These are phyloP conservation scores for Paedocypris micromegethes DNA, from an alignment of 2,797 vertebrate species.

Conservation along the genomic window DNA sequence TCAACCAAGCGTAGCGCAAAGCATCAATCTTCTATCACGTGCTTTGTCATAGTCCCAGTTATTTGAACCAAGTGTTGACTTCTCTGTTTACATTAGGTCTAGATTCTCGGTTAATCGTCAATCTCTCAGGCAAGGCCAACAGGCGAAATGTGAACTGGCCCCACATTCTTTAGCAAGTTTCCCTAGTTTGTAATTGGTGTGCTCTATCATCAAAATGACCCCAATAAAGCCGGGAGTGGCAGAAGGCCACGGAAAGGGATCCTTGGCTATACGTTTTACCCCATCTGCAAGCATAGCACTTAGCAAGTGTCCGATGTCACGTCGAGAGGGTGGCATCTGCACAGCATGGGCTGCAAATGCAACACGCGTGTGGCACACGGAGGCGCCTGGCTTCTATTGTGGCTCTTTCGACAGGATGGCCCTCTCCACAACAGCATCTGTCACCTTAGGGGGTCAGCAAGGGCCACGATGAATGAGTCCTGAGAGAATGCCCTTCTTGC, in stretches of 20 bases:
- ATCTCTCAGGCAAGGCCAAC: constrained; percentile 47
- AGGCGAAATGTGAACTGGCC: constrained; percentile 68
- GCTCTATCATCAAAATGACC: constrained; percentile 58
- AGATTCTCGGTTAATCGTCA: constrained; percentile 63
- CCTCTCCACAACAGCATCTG: constrained; percentile 83
- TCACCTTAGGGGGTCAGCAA: constrained; percentile 82
- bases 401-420: constrained; percentile 27
- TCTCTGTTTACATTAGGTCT: constrained; percentile 69
- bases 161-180: constrained; percentile 59
- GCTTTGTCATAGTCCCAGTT: constrained; percentile 55
- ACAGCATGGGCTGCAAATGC: constrained; percentile 5
- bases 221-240: constrained; percentile 58
- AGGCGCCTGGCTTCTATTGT: constrained; percentile 18
- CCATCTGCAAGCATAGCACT: constrained; percentile 50
- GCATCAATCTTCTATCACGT: constrained; percentile 44
- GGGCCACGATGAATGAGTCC: constrained; percentile 94
- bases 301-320: constrained; percentile 14
- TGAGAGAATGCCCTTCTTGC: constrained; percentile 73
- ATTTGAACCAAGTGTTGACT: constrained; percentile 65
- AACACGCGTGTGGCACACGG: constrained; percentile 28
- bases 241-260: constrained; percentile 32
- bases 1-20: constrained; percentile 24
- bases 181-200: constrained; percentile 54
- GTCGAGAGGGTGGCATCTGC: constrained; percentile 22
- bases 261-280: constrained; percentile 10